phyloP scores from a whole-genome alignment of 1,140 invertebrate genomes.

The Drosophila kikkawai region DNA sequence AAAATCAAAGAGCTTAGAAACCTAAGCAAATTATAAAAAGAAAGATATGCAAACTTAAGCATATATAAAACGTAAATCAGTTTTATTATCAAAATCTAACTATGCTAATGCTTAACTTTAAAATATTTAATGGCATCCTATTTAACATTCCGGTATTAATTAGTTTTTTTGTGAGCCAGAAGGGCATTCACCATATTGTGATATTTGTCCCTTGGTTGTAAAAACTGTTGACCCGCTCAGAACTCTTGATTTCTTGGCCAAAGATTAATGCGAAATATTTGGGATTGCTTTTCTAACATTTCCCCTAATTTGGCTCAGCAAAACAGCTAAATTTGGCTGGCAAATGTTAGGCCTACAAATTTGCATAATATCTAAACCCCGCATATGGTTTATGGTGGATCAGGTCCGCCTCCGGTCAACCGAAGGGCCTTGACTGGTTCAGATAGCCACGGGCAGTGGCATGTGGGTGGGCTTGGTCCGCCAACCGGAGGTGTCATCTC shows the following conservation, averaged over 20 bases:
- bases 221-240: background rate
- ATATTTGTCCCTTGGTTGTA: background rate
- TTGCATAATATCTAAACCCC: slow-evolving; percentile 27
- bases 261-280: slow-evolving; percentile 39
- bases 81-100: slow-evolving; percentile 11
- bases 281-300: slow-evolving; percentile 26
- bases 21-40: background rate
- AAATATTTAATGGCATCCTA: background rate
- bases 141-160: background rate
- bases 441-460: background rate
- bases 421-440: slow-evolving; percentile 32
- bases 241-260: slow-evolving; percentile 3
- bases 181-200: slow-evolving; percentile 6
- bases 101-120: background rate
- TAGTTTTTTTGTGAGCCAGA: background rate
- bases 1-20: background rate
- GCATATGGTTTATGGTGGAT: slow-evolving; percentile 20
- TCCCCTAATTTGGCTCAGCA: slow-evolving; percentile 16
- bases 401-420: slow-evolving; percentile 28
- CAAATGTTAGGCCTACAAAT: slow-evolving; percentile 22
- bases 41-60: background rate
- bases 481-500: background rate
- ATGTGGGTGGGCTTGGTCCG: slow-evolving; percentile 25
- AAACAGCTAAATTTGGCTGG: slow-evolving; percentile 13
- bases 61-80: slow-evolving; percentile 8